Evolutionary conservation across 2,888 invertebrate genomes (phyloP), one percentile per base, ranked within the genome.

Genomic region (Toxonevra muliebris): DNA sequence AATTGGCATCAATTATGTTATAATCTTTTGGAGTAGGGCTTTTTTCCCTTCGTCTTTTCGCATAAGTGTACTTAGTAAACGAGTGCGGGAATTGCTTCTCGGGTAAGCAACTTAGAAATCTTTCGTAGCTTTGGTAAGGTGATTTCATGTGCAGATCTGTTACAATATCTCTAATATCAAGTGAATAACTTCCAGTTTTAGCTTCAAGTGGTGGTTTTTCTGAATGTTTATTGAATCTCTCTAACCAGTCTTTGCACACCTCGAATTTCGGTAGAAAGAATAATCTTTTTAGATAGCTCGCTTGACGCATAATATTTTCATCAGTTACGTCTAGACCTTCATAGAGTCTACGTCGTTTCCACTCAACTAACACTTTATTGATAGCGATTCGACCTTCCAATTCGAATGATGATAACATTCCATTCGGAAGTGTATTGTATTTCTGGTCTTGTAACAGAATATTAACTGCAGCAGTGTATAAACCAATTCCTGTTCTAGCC

Each of bases 311-410:
- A 13, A 62, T 40, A 30, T 42, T 19, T 7, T 13, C n/a, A 52
- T 53, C 52, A 10, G n/a, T 54, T 13, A 62, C n/a, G 4, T 11
- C 1, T 9, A 5, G 3, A 15, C 15, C 19, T 20, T 10, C 8
- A 12, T 17, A 17, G 9, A 53, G 11, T 2, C 15, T 1, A 30
- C 62, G 53, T 13, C 11, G 17, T 19, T 13, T 15, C 40, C 53
- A 63, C 15, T 63, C 63, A 0, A 3, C 19, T 1, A 63, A 55
- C 2, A 63, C 19, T 50, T 55, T 20, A 19, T n/a, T 63, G 41
- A 63, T 63, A 9, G 45, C 63, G 10, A 63, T 45, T 9, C 42
- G 19, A 20, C 55, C 10, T 19, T 55, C 19, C 20, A 63, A 41
- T 8, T 61, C 30, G 7, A 19, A 4, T 4, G 50, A n/a, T 5